Conservation (phyloP, 2,888 invertebrate species). For the Macrosoma leucophasiata region DNA sequence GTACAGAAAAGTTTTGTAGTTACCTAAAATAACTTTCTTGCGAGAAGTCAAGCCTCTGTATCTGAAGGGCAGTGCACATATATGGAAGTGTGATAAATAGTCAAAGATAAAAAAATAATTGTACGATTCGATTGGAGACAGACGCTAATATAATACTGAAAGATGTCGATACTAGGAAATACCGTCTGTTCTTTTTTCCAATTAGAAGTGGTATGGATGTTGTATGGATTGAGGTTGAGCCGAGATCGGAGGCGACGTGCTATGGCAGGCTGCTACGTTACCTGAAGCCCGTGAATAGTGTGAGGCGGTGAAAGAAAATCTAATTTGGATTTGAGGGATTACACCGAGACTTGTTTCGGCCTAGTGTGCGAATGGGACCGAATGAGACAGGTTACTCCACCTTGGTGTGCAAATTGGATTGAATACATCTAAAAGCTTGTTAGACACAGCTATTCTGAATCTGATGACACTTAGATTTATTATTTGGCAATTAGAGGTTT, state of each 20-base stretch:
- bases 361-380: constrained; percentile 51
- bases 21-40: too few relatives aligned
- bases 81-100: too few relatives aligned
- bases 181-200: constrained; percentile 36
- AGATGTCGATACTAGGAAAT: constrained; percentile 6
- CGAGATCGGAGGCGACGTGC: constrained; percentile 33
- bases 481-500: too few relatives aligned
- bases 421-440: constrained; percentile 47
- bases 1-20: too few relatives aligned
- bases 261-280: constrained; percentile 31
- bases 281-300: constrained; percentile 57
- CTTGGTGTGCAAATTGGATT: constrained; percentile 58
- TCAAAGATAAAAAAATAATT: too few relatives aligned
- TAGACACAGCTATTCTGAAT: too few relatives aligned
- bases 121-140: neutral
- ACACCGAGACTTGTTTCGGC: constrained; percentile 69
- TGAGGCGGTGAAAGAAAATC: constrained; percentile 69
- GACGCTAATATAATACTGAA: neutral
- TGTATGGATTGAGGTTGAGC: constrained; percentile 42
- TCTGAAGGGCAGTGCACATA: too few relatives aligned
- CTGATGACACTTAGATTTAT: too few relatives aligned
- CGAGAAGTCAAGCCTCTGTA: too few relatives aligned
- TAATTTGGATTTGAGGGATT: constrained; percentile 75
- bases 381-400: constrained; percentile 37
- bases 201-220: constrained; percentile 34